These are phyloP conservation scores for Peromyscus maniculatus DNA, from an alignment of 2,113 vertebrate genomes.

Conservation along the genomic window DNA sequence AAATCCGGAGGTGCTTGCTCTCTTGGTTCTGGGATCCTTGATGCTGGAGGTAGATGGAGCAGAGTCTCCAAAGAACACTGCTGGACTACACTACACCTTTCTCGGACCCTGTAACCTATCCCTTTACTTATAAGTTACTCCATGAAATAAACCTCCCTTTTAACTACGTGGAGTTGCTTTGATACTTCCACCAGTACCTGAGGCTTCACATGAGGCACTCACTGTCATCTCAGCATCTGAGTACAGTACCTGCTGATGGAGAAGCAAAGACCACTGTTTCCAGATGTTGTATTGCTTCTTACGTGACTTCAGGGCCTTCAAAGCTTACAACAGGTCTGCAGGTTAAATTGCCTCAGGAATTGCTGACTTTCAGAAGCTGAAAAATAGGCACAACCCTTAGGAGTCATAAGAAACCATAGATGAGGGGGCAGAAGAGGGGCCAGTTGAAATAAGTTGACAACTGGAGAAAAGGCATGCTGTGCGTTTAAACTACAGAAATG, in stretches of 20 bases:
- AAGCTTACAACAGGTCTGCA: slow-evolving; percentile 17
- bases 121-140: too few species aligned
- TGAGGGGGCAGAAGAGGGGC: neutral
- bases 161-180: too few species aligned
- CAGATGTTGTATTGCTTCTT: neutral
- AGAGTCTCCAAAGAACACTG: too few species aligned
- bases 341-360: neutral
- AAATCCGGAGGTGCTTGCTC: too few species aligned
- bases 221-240: neutral
- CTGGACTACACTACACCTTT: too few species aligned
- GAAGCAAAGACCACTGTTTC: neutral
- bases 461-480: neutral
- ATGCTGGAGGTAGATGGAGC: too few species aligned
- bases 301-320: slow-evolving; percentile 11
- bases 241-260: neutral
- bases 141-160: too few species aligned
- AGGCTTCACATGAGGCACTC: neutral
- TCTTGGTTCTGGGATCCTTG: too few species aligned
- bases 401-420: neutral
- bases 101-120: too few species aligned
- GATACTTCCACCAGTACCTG: too few species aligned
- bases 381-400: neutral
- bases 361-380: neutral
- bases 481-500: neutral
- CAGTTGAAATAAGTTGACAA: neutral